A percentile compares a stretch with the other conserved stretches of the same genome.
Conservation (phyloP, 2,797 vertebrate genomes). For the Mormyrus hasselquistii region DNA sequence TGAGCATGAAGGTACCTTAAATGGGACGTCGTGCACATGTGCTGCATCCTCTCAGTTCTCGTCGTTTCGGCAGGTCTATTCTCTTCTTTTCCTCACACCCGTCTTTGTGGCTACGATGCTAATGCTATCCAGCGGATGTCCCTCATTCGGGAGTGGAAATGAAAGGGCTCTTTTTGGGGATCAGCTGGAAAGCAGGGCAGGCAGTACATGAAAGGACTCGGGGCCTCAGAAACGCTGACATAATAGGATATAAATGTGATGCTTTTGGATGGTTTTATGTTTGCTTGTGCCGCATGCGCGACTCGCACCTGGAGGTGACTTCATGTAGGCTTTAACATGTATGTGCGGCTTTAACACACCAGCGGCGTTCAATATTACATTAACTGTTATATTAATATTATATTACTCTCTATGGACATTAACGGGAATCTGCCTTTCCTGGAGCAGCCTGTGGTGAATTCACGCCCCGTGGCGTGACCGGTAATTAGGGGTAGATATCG, state of each 20-base stretch:
- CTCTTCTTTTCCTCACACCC: neutral
- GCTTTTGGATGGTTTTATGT: neutral
- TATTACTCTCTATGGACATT: neutral
- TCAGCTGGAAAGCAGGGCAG: neutral
- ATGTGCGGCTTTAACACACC: neutral
- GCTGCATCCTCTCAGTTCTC: neutral
- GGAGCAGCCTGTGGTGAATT: neutral
- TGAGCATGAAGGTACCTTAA: neutral
- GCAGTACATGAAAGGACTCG: neutral
- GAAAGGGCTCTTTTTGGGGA: neutral
- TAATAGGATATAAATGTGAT: neutral
- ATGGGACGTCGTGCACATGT: neutral
- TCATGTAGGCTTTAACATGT: neutral
- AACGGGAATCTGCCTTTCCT: neutral
- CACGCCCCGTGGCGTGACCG: neutral
- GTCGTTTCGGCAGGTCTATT: neutral
- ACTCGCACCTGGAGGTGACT: neutral
- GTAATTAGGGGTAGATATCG: neutral
- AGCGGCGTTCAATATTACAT: neutral
- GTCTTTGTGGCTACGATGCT: neutral
- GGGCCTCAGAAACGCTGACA: neutral
- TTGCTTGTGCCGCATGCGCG: neutral
- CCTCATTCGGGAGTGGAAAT: neutral
- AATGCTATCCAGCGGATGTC: neutral
- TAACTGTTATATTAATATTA: neutral